Percentiles rank a stretch among this genome's conserved stretches.
Evolutionary conservation across 2,797 vertebrate genomes (phyloP).

Genomic region (Vireo griseus): DNA sequence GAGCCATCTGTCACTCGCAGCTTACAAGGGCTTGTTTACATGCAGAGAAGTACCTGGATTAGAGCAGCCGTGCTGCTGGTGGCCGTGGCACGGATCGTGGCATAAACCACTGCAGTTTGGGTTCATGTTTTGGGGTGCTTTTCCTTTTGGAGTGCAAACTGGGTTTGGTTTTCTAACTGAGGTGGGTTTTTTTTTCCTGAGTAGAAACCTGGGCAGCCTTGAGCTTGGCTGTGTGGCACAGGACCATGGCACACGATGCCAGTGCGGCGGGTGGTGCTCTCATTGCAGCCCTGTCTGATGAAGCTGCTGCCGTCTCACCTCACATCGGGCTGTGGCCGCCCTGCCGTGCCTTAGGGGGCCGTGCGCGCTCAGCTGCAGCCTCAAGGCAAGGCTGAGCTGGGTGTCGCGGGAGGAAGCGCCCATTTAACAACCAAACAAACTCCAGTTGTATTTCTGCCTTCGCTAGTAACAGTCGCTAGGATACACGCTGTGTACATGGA

Average conservation of each 20-base stretch:
- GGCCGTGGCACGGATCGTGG: fast-evolving
- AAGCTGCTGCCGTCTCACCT: fast-evolving
- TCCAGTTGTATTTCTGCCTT: background rate
- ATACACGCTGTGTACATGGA: fast-evolving
- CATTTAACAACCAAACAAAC: background rate
- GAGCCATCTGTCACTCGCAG: fast-evolving
- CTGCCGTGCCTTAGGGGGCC: fast-evolving
- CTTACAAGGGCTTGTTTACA: background rate
- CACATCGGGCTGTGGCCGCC: fast-evolving
- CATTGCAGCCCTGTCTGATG: background rate
- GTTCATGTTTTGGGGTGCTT: fast-evolving
- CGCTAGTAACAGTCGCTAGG: background rate
- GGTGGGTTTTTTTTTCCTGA: fast-evolving
- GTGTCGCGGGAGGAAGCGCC: background rate
- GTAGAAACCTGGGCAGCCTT: background rate
- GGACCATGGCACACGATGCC: fast-evolving
- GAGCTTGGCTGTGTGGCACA: fast-evolving
- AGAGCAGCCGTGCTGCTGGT: fast-evolving
- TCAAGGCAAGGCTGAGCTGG: background rate
- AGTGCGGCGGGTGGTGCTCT: background rate
- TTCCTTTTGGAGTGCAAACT: too few species aligned
- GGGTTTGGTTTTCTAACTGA: background rate
- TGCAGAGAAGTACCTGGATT: fast-evolving
- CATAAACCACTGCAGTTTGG: fast-evolving
- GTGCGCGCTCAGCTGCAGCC: fast-evolving